phyloP scores from a whole-genome alignment of 2,797 vertebrate genomes.

The Microctenopoma lineatum region DNA sequence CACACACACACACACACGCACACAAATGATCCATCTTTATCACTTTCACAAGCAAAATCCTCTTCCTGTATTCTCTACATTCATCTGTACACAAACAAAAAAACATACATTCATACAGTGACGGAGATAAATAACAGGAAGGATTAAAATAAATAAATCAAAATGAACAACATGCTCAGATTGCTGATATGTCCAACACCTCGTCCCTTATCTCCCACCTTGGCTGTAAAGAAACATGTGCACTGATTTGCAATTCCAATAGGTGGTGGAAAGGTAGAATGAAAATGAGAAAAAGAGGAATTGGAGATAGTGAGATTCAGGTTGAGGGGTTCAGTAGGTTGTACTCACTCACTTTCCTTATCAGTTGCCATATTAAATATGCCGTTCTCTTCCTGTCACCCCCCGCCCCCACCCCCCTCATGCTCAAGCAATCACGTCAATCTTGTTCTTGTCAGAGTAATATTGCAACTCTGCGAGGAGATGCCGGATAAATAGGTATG shows the following conservation, averaged over 20 bases:
- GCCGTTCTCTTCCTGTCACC: background rate
- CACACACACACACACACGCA: conserved; percentile 11
- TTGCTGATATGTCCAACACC: conserved; percentile 59
- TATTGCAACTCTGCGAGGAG: conserved; percentile 60
- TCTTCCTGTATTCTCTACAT: conserved; percentile 6
- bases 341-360: conserved; percentile 61
- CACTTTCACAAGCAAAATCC: conserved; percentile 13
- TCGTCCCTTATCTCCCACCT: conserved; percentile 64
- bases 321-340: conserved; percentile 45
- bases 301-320: conserved; percentile 42
- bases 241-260: conserved; percentile 70
- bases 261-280: conserved; percentile 11
- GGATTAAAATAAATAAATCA: conserved; percentile 59
- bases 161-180: conserved; percentile 61
- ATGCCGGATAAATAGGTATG: conserved; percentile 60
- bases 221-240: conserved; percentile 41
- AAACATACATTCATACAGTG: conserved; percentile 26
- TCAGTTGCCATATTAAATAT: conserved; percentile 60
- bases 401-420: background rate
- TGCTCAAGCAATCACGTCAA: conserved; percentile 43
- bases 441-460: conserved; percentile 49
- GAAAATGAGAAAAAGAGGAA: conserved; percentile 26
- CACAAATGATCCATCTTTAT: conserved; percentile 61
- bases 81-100: conserved; percentile 37
- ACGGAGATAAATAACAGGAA: conserved; percentile 56